Conservation (phyloP, 2,797 vertebrate species). For the Phoebastria nigripes region DNA sequence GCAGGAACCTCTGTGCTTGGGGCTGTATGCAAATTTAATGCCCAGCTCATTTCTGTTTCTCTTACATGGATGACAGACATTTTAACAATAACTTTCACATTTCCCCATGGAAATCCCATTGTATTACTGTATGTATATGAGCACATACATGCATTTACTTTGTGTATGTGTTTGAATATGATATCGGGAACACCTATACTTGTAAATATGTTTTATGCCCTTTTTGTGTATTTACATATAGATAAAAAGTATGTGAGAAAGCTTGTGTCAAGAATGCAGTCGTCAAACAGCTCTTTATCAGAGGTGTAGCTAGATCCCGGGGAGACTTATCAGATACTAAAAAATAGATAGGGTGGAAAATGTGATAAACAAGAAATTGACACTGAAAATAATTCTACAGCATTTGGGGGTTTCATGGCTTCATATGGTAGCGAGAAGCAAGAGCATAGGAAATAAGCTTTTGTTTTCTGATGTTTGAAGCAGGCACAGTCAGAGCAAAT, state of each 20-base stretch:
- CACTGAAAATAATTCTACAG: constrained; percentile 64
- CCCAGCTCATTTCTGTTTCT: constrained; percentile 78
- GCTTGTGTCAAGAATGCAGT: constrained; percentile 39
- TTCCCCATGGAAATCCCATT: constrained; percentile 67
- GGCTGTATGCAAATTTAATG: constrained; percentile 82
- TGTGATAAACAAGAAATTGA: constrained; percentile 69
- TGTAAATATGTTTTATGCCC: constrained; percentile 44
- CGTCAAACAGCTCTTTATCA: constrained; percentile 66
- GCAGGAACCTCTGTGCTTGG: constrained; percentile 74
- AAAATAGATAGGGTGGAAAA: constrained; percentile 64
- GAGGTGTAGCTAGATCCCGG: constrained; percentile 65
- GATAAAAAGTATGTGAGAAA: constrained; percentile 49
- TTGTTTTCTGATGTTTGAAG: constrained; percentile 47
- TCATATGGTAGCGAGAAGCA: constrained; percentile 12
- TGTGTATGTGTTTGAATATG: constrained; percentile 26
- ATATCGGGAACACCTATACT: constrained; percentile 46
- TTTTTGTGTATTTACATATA: constrained; percentile 62
- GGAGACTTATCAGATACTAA: constrained; percentile 74
- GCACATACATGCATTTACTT: constrained; percentile 6
- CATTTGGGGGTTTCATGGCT: constrained; percentile 50
- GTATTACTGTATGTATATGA: constrained; percentile 54
- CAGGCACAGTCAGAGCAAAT: constrained; percentile 6
- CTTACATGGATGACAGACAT: constrained; percentile 73
- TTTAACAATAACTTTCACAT: constrained; percentile 72
- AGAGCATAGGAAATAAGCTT: constrained; percentile 62